phyloP scores from a whole-genome alignment of 2,113 vertebrate species.

The Ctenodactylus gundi region DNA sequence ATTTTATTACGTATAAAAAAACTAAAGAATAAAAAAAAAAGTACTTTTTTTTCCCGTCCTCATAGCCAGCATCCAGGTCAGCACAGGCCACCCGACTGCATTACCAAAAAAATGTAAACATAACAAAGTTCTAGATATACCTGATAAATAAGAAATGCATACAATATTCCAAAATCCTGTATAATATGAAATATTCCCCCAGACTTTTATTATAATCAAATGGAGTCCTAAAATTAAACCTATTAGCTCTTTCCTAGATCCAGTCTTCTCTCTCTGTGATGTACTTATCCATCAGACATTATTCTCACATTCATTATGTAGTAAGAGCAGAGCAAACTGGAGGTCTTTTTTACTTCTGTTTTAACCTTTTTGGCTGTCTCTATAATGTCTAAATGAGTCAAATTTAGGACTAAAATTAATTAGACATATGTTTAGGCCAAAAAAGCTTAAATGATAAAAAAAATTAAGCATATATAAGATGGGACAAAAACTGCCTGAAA shows the following conservation, averaged over 20 bases:
- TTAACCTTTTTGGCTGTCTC: background rate
- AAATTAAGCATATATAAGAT: background rate
- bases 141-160: background rate
- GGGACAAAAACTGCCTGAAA: background rate
- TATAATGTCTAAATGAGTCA: slow-evolving; percentile 18
- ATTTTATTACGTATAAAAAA: background rate
- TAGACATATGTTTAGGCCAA: background rate
- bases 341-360: background rate
- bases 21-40: background rate
- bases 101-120: background rate
- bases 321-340: background rate
- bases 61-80: background rate
- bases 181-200: background rate
- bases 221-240: slow-evolving; percentile 30
- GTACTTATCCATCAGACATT: background rate
- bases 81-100: background rate
- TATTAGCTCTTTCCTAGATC: background rate
- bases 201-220: background rate
- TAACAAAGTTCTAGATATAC: background rate
- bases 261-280: background rate
- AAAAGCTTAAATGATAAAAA: background rate
- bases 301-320: background rate
- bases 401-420: slow-evolving; percentile 49
- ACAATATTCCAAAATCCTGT: background rate
- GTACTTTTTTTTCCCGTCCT: background rate